Base-by-base conservation (phyloP, 2,888 invertebrate genomes). In the Minunthozetes semirufus region DNA sequence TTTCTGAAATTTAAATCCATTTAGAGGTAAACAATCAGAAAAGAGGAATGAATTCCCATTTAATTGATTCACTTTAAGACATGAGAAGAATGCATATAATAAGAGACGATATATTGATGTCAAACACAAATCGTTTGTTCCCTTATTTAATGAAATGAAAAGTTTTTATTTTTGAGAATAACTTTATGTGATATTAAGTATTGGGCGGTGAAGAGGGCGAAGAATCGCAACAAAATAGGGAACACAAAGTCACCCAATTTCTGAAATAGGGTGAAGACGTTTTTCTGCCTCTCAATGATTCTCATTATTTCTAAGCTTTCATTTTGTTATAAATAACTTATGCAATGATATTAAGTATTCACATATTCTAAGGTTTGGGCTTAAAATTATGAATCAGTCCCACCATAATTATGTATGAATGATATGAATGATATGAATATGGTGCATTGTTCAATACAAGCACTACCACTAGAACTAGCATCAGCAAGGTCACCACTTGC, bases 61-160 rank as follows among this genome's bases (percentile, higher is more conserved):
- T 42, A 42, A 42, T 42, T 42, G 42, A 42, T 42, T 42, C 42
- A 42, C 42, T 42, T 42, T 42, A 42, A 42, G 8, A 9, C 42
- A n/a, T 42, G 11, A 9, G 13, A 22, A 25, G 56, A 56, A 50
- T 50, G 19, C 50, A 22, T 56, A 56, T 25, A 56, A 56, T 56
- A 56, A 19, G 56, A 56, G 56, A 22, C 8, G 42, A 42, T n/a
- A 22, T 56, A 56, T 56, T 56, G 56, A 56, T 56, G 56, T 56
- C 56, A 56, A 56, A 56, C 56, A 50, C 56, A 56, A 56, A 56
- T 56, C 19, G 25, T 56, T 56, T 56, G 56, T 22, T 56, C 19
- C 56, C 22, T 25, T 22, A 22, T 56, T 56, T 56, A 13, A 56
- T 19, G 22, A 22, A 56, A 56, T 22, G 22, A 56, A 53, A 53